phyloP scores from a whole-genome alignment of 2,888 invertebrate genomes.

The Pseudococcus viburni region DNA sequence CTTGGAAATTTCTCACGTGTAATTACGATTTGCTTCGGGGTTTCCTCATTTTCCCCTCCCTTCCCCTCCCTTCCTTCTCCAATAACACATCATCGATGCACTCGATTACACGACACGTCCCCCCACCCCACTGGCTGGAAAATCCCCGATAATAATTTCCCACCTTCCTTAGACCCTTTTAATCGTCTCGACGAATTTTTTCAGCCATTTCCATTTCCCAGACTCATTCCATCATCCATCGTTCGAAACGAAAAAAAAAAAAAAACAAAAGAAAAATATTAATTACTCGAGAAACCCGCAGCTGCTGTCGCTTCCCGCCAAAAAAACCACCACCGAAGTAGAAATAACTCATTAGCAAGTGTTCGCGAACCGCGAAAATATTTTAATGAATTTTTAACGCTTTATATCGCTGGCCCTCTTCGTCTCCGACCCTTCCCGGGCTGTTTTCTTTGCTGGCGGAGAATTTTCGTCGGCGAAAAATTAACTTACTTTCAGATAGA shows the following conservation, averaged over 20 bases:
- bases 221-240: too few relatives aligned
- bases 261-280: neutral
- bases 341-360: conserved; percentile 30
- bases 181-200: too few relatives aligned
- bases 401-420: neutral
- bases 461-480: conserved; percentile 17
- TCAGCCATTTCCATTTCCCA: too few relatives aligned
- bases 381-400: conserved; percentile 34
- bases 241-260: neutral
- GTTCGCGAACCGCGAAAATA: neutral
- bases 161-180: too few relatives aligned
- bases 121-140: too few relatives aligned
- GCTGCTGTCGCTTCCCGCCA: neutral
- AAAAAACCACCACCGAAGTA: neutral
- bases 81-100: too few relatives aligned
- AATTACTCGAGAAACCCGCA: neutral
- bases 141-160: too few relatives aligned
- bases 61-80: too few relatives aligned
- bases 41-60: too few relatives aligned
- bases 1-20: too few relatives aligned
- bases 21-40: too few relatives aligned
- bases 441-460: neutral
- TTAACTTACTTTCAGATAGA: conserved; percentile 13
- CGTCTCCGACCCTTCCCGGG: neutral
- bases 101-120: too few relatives aligned